Evolutionary conservation across 2,113 vertebrate species (phyloP).

Genomic region (Anguilla rostrata): DNA sequence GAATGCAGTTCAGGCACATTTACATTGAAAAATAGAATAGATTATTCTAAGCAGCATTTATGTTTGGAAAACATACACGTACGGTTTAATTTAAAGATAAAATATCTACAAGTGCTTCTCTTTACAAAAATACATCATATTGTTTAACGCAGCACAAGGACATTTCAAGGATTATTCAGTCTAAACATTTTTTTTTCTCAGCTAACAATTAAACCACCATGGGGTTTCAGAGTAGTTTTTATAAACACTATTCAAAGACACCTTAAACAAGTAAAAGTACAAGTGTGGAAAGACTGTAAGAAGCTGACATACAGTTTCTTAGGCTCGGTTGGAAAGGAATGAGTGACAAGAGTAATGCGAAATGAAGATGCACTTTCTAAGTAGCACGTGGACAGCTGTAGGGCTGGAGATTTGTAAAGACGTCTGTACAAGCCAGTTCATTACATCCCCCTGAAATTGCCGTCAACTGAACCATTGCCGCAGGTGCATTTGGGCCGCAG

Average conservation of each 20-base stretch:
- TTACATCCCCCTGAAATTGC: slow-evolving; percentile 8
- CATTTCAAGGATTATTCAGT: slow-evolving; percentile 39
- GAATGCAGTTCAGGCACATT: slow-evolving; percentile 47
- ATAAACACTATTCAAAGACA: slow-evolving; percentile 32
- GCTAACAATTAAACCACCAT: slow-evolving; percentile 38
- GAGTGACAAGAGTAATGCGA: neutral
- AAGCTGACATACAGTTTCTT: slow-evolving; percentile 28
- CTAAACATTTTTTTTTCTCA: slow-evolving; percentile 34
- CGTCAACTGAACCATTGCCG: neutral
- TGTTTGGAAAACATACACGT: slow-evolving; percentile 49
- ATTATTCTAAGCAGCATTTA: slow-evolving; percentile 54
- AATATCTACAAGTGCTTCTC: slow-evolving; percentile 53
- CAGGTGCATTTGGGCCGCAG: slow-evolving; percentile 6
- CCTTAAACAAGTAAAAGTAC: slow-evolving; percentile 33
- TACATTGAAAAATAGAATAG: slow-evolving; percentile 55
- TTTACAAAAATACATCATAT: slow-evolving; percentile 59
- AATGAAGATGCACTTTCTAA: slow-evolving; percentile 16
- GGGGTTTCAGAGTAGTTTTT: slow-evolving; percentile 24
- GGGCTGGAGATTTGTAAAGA: slow-evolving; percentile 15
- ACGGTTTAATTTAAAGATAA: slow-evolving; percentile 44
- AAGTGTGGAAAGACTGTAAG: slow-evolving; percentile 24
- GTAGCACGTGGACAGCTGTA: neutral
- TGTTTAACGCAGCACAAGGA: slow-evolving; percentile 46
- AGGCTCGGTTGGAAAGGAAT: slow-evolving; percentile 26
- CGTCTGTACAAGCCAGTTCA: neutral